Percentiles rank a stretch among this genome's conserved stretches.
Evolutionary conservation across 2,113 vertebrate species (phyloP).

Genomic region (Picathartes gymnocephalus): DNA sequence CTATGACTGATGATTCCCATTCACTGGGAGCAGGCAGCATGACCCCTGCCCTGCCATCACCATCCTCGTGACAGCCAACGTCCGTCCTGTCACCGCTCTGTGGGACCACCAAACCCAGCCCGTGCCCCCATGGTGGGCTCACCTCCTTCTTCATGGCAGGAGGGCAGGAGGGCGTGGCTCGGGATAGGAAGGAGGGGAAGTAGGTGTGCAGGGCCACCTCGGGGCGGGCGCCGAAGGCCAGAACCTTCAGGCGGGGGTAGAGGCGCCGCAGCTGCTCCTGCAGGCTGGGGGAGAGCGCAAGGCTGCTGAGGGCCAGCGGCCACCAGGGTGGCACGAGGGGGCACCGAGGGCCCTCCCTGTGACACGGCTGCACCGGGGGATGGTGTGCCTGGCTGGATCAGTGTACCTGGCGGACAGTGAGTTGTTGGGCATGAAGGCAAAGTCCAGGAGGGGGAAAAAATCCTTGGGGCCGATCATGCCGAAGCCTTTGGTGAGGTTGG

Average conservation of each 20-base stretch:
- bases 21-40: fast-evolving
- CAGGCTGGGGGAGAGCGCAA: conserved; percentile 65
- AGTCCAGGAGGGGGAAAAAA: conserved; percentile 94
- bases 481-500: conserved; percentile 93
- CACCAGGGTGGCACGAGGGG: fast-evolving
- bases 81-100: fast-evolving
- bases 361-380: fast-evolving
- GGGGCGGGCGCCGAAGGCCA: conserved; percentile 87
- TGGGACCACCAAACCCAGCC: not conserved
- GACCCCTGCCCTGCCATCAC: not conserved
- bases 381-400: fast-evolving
- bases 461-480: conserved; percentile 95
- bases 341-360: fast-evolving
- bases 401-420: conserved; percentile 83
- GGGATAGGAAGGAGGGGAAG: conserved; percentile 94
- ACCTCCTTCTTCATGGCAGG: conserved; percentile 90
- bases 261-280: conserved; percentile 90
- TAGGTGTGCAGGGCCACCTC: conserved; percentile 86
- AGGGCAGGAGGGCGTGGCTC: conserved; percentile 84
- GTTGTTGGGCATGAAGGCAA: conserved; percentile 97
- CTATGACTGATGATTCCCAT: fast-evolving
- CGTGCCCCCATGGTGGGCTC: not conserved
- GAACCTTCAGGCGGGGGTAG: conserved; percentile 89
- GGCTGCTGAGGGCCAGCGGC: not conserved
- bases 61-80: fast-evolving